A percentile compares a stretch with the other conserved stretches of the same genome.
These are phyloP conservation scores for Amblyteles armatorius DNA, from an alignment of 2,888 invertebrate genomes.

Conservation along the genomic window DNA sequence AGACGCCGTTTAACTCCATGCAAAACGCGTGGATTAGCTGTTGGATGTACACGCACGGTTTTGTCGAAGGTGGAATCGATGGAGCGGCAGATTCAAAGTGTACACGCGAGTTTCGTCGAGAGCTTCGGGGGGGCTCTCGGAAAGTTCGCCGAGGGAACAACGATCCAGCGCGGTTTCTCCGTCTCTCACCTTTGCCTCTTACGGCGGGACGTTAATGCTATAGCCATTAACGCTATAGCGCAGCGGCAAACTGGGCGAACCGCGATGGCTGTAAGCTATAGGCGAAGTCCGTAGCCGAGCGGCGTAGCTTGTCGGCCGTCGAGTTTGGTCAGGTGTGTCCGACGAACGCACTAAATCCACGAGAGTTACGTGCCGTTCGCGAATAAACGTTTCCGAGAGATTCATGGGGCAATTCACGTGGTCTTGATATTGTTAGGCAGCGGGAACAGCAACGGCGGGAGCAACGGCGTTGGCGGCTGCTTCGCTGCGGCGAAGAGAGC, in stretches of 20 bases:
- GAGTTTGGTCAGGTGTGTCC: constrained; percentile 77
- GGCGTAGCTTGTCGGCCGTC: constrained; percentile 55
- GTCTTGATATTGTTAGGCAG: constrained; percentile 78
- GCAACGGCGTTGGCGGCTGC: constrained; percentile 53
- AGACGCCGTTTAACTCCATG: constrained; percentile 56
- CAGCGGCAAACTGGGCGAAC: constrained; percentile 6
- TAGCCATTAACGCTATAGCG: constrained; percentile 25
- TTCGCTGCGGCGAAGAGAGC: constrained; percentile 45
- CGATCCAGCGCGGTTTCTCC: constrained; percentile 44
- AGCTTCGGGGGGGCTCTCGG: neutral
- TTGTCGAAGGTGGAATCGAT: neutral
- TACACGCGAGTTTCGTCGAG: constrained; percentile 17
- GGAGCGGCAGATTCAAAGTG: constrained; percentile 64
- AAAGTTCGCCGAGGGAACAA: constrained; percentile 40
- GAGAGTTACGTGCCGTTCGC: constrained; percentile 77
- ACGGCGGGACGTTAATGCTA: constrained; percentile 43
- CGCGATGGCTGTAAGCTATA: constrained; percentile 28
- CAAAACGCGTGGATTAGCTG: constrained; percentile 30
- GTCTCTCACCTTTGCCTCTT: constrained; percentile 62
- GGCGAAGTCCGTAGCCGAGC: constrained; percentile 27
- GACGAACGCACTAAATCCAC: constrained; percentile 79
- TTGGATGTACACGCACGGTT: neutral
- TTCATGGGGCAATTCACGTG: constrained; percentile 78
- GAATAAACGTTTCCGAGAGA: constrained; percentile 77
- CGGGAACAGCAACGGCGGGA: constrained; percentile 35